These are phyloP conservation scores for Cossypha dichroa DNA, from an alignment of 2,797 vertebrate species.

Conservation along the genomic window DNA sequence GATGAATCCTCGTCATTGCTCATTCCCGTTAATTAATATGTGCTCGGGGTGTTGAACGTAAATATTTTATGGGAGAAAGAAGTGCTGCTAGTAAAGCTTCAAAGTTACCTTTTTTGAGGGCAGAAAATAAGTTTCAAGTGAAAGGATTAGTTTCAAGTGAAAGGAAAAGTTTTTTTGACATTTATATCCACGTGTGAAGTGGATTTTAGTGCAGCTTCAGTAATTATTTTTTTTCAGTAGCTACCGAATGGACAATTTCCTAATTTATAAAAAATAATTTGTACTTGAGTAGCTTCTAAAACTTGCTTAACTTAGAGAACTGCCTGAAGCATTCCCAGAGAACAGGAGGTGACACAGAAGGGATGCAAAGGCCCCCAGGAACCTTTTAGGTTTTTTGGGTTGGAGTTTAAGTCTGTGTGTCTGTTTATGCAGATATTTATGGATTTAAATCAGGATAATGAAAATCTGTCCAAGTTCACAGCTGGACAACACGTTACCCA, in stretches of 20 bases:
- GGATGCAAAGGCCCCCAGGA: not conserved
- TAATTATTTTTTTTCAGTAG: not conserved
- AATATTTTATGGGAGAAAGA: not conserved
- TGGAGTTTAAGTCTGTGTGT: not conserved
- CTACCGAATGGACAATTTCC: not conserved
- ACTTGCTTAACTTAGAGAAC: not conserved
- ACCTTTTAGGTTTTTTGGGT: not conserved
- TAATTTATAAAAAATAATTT: not conserved
- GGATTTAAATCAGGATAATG: not conserved
- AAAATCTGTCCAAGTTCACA: not conserved
- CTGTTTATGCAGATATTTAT: not conserved
- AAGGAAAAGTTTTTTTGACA: not conserved
- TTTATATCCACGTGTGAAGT: not conserved
- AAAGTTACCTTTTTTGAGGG: not conserved
- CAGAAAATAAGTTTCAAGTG: not conserved
- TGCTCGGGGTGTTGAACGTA: fast-evolving
- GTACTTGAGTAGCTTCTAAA: not conserved
- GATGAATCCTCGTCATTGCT: not conserved
- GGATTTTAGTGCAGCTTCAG: not conserved
- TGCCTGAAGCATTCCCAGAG: not conserved
- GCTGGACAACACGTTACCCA: not conserved
- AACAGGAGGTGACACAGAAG: not conserved
- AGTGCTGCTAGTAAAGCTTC: not conserved
- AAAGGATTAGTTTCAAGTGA: not conserved
- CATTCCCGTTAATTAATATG: not conserved